Evolutionary conservation across 2,113 vertebrate genomes (phyloP), one percentile per base, ranked within the genome.

Genomic region (Probosciger aterrimus): DNA sequence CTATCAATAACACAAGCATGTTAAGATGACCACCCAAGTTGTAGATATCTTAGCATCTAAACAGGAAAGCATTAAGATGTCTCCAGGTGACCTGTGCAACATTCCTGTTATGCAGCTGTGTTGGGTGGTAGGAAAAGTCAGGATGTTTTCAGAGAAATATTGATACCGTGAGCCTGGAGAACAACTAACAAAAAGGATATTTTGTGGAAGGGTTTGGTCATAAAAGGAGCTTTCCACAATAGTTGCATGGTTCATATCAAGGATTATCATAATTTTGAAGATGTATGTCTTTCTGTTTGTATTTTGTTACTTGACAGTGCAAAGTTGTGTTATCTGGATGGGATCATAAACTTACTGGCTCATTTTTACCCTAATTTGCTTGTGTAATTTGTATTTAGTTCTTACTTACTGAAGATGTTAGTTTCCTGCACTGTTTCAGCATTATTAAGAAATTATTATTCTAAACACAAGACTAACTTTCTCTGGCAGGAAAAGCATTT

Each of bases 391-490:
- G 15, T 84, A 63, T 57, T 91, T 78, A 78, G 37, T 28, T 83
- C 41, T 80, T 65, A 33, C 7, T 74, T 68, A 35, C 11, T 6
- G 7, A 60, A 59, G 46, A 52, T 22, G 4, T 67, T 86, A 49
- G 7, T 78, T 30, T 91, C 37, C 41, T 25, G 18, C 9, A 12
- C 22, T 44, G 33, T 10, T 63, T 73, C 3, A 1, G 1, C 10
- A 14, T 84, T 82, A 92, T 84, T 78, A 75, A 71, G 37, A 65
- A 78, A 82, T 95, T 93, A 70, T 79, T 89, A 95, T 95, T 96
- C 84, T 44, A 82, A 71, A 62, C 90, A 87, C 73, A 89, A 33
- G 52, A 9, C 39, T 90, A 88, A 77, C 41, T 95, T 88, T 67
- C 11, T 10, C 28, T 68, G 23, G 13, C 46, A 81, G 55, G n/a